Evolutionary conservation across 2,888 invertebrate species (phyloP).

Genomic region (Lasiommata megera): DNA sequence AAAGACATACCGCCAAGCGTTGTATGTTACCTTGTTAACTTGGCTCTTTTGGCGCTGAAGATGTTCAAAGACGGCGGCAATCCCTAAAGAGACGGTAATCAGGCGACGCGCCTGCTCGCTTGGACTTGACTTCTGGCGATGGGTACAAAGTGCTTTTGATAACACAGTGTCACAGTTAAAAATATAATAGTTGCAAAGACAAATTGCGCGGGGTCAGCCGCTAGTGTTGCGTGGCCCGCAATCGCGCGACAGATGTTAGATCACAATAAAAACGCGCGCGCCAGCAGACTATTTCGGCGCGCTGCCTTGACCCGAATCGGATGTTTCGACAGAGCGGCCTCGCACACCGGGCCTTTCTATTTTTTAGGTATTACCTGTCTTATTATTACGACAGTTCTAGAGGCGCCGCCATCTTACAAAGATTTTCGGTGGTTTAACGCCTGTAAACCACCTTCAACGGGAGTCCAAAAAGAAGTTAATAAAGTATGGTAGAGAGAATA

Average conservation of each 20-base stretch:
- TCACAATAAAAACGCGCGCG: slow-evolving; percentile 78
- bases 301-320: slow-evolving; percentile 79
- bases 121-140: no score
- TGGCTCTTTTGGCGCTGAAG: no score
- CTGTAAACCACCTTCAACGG: slow-evolving; percentile 41
- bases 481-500: no score
- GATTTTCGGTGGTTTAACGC: slow-evolving; percentile 51
- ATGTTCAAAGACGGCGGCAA: no score
- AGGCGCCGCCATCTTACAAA: slow-evolving; percentile 70
- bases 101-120: no score
- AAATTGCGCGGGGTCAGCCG: slow-evolving; percentile 41
- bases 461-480: no score
- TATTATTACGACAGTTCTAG: slow-evolving; percentile 77
- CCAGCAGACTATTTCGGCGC: slow-evolving; percentile 79
- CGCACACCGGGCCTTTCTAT: slow-evolving; percentile 81
- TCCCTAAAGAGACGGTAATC: no score
- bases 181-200: slow-evolving; percentile 25
- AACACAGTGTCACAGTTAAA: slow-evolving; percentile 14
- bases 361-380: slow-evolving; percentile 81
- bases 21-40: no score
- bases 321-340: slow-evolving; percentile 79
- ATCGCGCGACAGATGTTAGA: slow-evolving; percentile 66
- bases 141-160: background rate
- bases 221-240: slow-evolving; percentile 45
- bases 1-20: no score